Conservation (phyloP, 92 coral and sea anemone species). For the Muricea muricata region DNA sequence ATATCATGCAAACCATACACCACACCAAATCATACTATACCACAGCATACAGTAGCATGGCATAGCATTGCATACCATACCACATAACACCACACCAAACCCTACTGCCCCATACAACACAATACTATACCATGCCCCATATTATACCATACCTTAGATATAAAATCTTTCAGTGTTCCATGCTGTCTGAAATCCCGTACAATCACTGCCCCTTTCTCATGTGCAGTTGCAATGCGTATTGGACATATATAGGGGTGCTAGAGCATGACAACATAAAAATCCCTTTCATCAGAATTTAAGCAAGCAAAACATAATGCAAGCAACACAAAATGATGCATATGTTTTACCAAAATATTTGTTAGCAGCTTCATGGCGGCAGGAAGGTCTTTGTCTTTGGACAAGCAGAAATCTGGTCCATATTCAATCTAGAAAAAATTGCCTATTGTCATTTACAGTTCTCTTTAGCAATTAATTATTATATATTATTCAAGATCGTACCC, state of each 20-base stretch:
- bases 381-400: slow-evolving; percentile 81
- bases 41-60: too few species aligned
- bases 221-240: slow-evolving; percentile 75
- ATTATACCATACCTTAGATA: slow-evolving; percentile 76
- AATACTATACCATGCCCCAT: too few species aligned
- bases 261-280: not conserved
- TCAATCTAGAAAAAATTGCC: slow-evolving; percentile 77
- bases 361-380: slow-evolving; percentile 80
- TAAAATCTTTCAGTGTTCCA: slow-evolving; percentile 87
- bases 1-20: too few species aligned
- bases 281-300: too few species aligned
- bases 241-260: slow-evolving; percentile 95
- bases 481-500: slow-evolving; percentile 75
- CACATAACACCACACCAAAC: too few species aligned
- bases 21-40: too few species aligned
- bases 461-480: too few species aligned
- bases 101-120: too few species aligned
- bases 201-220: slow-evolving; percentile 83
- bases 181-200: slow-evolving; percentile 85
- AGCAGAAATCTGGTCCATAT: slow-evolving; percentile 86
- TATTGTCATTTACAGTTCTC: too few species aligned
- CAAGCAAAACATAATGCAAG: too few species aligned
- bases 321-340: too few species aligned
- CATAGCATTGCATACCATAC: too few species aligned
- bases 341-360: slow-evolving; percentile 83